A percentile compares a stretch with the other conserved stretches of the same genome.
phyloP scores from a whole-genome alignment of 2,113 vertebrate species.

The Psilopsiagon aurifrons region DNA sequence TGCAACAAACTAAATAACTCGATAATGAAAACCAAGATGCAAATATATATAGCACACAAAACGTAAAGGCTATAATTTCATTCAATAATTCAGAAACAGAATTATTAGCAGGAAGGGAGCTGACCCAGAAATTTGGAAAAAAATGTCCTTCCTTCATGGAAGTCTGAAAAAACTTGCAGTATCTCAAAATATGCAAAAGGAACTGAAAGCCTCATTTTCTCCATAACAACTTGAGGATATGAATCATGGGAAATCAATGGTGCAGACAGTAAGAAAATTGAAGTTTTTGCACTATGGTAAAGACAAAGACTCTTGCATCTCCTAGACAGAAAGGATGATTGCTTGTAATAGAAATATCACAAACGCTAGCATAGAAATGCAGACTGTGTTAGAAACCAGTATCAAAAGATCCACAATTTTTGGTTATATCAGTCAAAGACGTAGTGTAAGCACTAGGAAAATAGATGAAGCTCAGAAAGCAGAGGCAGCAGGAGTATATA shows the following conservation, averaged over 20 bases:
- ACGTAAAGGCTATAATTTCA: not conserved
- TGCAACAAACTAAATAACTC: not conserved
- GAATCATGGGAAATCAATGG: slow-evolving; percentile 27
- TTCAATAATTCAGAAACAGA: not conserved
- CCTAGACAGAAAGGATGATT: not conserved
- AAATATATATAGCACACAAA: not conserved
- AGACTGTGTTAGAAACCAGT: not conserved
- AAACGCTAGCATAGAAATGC: not conserved
- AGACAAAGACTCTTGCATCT: slow-evolving; percentile 13
- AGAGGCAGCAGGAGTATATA: not conserved
- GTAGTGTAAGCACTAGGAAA: not conserved
- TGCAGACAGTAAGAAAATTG: slow-evolving; percentile 40
- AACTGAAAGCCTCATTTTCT: not conserved
- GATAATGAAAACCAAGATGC: not conserved
- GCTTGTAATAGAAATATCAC: not conserved
- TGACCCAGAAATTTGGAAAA: not conserved
- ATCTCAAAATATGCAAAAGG: not conserved
- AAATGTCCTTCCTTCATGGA: not conserved
- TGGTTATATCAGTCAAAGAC: not conserved
- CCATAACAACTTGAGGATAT: not conserved
- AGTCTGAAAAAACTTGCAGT: not conserved
- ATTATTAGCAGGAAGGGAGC: not conserved
- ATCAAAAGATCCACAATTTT: not conserved
- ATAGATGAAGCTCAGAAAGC: not conserved
- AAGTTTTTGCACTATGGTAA: not conserved